Base-by-base conservation (phyloP, 53 echinoderm and acorn worm genomes). In the Actinopyga echinites region DNA sequence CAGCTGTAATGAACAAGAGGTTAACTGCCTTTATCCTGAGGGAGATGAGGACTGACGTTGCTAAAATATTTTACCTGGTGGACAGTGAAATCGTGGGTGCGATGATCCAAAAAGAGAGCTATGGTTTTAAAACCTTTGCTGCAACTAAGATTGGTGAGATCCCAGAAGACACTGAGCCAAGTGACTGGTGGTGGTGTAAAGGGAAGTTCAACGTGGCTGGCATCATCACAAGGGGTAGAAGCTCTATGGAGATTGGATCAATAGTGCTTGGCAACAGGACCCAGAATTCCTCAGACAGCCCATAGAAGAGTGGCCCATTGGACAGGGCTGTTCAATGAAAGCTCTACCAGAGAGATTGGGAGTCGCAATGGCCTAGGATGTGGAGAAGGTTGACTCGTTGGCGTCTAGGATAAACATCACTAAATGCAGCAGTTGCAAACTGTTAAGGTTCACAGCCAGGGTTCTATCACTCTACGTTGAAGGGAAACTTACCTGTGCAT, bases 71-170 rank as follows among this genome's bases (percentile, higher is more conserved):
- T 7, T 81, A 88, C 25, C 53, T 88, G 22, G 83, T 88, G 15
- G 88, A 88, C 64, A 88, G 88, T 34, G 88, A 88, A 13, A 88
- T 83, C 20, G 83, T 88, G 17, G 25, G 88, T 31, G 58, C 83
- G 13, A 88, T 83, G 83, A 83, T 88, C 17, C 88, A 88, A 25
- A 88, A 83, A 30, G 21, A 75, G 40, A 87, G 74, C 64, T 83
- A 88, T 53, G 83, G 88, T 0, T 83, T 83, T 56, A 82, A 88
- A 54, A 88, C 88, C 22, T 83, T 88, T 58, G 83, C 49, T 5
- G 88, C 88, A 32, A 88, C 88, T 30, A 82, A 75, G 25, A 83
- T 83, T 75, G 83, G 83, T 5, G 74, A 88, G 19, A 88, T 88
- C 12, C 83, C 43, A 34, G 49, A 74, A 34, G 59, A 44, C 10